phyloP scores from a whole-genome alignment of 2,888 invertebrate species.

The Brachyptera putata region DNA sequence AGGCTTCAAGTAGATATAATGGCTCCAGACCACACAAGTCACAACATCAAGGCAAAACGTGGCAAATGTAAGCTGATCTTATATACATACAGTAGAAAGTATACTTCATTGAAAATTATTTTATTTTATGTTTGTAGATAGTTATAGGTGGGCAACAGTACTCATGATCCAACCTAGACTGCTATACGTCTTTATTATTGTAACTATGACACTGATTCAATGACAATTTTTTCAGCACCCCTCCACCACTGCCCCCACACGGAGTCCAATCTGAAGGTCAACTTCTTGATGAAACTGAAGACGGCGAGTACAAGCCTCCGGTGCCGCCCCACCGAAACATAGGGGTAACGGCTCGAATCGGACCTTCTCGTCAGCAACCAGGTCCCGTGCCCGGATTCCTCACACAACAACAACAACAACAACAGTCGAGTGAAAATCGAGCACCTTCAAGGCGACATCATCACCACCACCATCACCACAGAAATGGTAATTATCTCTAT shows the following conservation, averaged over 20 bases:
- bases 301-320: slow-evolving; percentile 77
- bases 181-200: too few relatives aligned
- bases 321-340: slow-evolving; percentile 82
- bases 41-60: slow-evolving; percentile 32
- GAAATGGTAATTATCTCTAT: too few relatives aligned
- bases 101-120: too few relatives aligned
- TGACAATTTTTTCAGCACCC: too few relatives aligned
- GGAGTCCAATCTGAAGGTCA: slow-evolving; percentile 41
- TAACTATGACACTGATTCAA: too few relatives aligned
- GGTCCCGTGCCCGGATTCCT: slow-evolving; percentile 27
- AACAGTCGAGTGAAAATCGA: slow-evolving; percentile 25
- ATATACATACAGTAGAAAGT: too few relatives aligned
- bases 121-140: too few relatives aligned
- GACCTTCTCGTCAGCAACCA: slow-evolving; percentile 29
- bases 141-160: too few relatives aligned
- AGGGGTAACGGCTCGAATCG: slow-evolving; percentile 51
- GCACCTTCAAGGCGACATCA: slow-evolving; percentile 40
- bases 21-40: slow-evolving; percentile 30
- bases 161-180: too few relatives aligned
- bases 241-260: slow-evolving; percentile 37
- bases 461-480: slow-evolving; percentile 48
- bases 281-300: slow-evolving; percentile 48
- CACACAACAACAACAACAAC: too few relatives aligned
- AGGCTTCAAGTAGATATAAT: slow-evolving; percentile 28
- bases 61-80: slow-evolving; percentile 41